Evolutionary conservation across 2,113 vertebrate genomes (phyloP), one percentile per base, ranked within the genome.

Genomic region (Alligator sinensis): DNA sequence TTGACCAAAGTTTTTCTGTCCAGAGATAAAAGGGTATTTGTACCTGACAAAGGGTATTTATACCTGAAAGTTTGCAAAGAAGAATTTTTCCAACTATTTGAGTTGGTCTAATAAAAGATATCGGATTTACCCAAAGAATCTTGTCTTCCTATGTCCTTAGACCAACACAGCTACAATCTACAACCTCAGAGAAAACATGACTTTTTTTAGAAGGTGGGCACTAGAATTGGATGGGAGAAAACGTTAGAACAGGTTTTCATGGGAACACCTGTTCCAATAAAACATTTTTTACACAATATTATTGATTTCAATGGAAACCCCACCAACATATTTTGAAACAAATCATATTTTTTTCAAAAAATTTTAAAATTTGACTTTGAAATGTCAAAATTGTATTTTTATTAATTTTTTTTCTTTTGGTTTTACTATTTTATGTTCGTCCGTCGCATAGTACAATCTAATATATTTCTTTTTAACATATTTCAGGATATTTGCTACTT

Each of bases 11-110:
- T 10, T 81, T 93, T 96, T 76, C 57, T 80, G 81, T 95, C 92
- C 86, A 92, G 92, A 93, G 94, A 91, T 96, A 97, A 89, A 47
- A 47, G 47, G 47, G 47, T 47, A 47, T 47, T 47, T 47, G 47
- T 47, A 47, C 47, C 47, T 47, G 47, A 47, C 47, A 47, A 47
- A 47, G 47, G 47, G 8, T 47, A 47, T 47, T 47, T 47, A 9
- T 47, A 47, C 47, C 47, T 47, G 47, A 47, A 47, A 47, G 47
- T 7, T 47, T 47, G 47, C 47, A 47, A 47, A 47, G 47, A 47
- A 47, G 47, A 47, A 47, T 47, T 47, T 47, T 47, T 47, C 47
- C 47, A 47, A 47, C 47, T 47, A 47, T 47, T 47, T 47, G 47
- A 47, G 47, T 47, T 47, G 47, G 47, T 47, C 47, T 47, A 47